These are phyloP conservation scores for Leuciscus idus DNA, from an alignment of 2,113 vertebrate species.

Conservation along the genomic window DNA sequence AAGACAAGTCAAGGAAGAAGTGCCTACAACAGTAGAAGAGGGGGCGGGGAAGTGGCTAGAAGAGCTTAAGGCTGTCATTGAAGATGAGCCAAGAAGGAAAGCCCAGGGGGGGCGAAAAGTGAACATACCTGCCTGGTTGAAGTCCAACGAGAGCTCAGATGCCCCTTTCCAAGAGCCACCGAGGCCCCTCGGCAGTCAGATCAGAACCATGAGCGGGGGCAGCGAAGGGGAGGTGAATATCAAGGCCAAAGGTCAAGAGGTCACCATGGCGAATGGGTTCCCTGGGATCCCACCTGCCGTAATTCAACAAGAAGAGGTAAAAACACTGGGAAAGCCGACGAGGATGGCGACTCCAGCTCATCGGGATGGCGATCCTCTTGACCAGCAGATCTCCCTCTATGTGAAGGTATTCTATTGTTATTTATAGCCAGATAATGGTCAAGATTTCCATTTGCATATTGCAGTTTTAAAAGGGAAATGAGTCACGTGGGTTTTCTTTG, in stretches of 20 bases:
- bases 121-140: conserved; percentile 3
- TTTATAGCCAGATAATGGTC: not conserved
- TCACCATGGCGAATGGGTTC: conserved; percentile 32
- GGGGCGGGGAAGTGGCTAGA: conserved; percentile 20
- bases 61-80: conserved; percentile 26
- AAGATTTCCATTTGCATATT: not conserved
- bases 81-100: conserved; percentile 35
- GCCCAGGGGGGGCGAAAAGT: conserved; percentile 27
- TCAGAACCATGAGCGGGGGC: not conserved
- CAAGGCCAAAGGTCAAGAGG: conserved; percentile 35
- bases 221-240: conserved; percentile 14
- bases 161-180: conserved; percentile 3
- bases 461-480: not conserved
- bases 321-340: conserved; percentile 46
- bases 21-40: not conserved
- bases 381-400: conserved; percentile 86
- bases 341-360: conserved; percentile 53
- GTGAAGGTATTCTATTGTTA: conserved; percentile 76
- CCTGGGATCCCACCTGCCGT: not conserved
- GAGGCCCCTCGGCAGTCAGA: not conserved
- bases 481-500: too few relatives aligned
- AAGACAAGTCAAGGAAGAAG: conserved; percentile 26
- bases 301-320: conserved; percentile 49
- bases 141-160: conserved; percentile 1
- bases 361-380: conserved; percentile 56